Base-by-base conservation (phyloP, 2,113 vertebrate genomes). In the Cheilinus undulatus region DNA sequence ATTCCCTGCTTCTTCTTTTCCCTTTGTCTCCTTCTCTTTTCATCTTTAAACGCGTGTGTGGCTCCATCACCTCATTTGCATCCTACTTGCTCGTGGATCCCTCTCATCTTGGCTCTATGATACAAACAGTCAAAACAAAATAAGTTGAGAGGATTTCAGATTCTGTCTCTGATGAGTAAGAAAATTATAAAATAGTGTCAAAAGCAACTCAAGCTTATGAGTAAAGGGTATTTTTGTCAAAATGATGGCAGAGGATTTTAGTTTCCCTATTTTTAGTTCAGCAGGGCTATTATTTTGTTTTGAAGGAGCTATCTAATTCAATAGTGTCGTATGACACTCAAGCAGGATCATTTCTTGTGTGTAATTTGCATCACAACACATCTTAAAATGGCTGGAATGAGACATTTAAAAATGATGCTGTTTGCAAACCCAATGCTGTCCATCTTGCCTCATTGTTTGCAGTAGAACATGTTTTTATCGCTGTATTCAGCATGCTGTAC, bases 61-160 rank as follows among this genome's bases (percentile, higher is more conserved):
- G 70, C 75, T 77, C 48, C 49, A 67, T 78, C 86, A 64, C 67
- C 72, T 78, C 78, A 89, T 94, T 93, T 92, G 89, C 88, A 85
- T 92, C 80, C 73, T 58, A 53, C 68, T 86, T 74, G 80, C 76
- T 78, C 73, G 72, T 78, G 57, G 57, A 83, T 87, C 77, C 42
- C 65, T 83, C 74, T 70, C 68, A 83, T 83, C 83, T 65, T 32
- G 46, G 60, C 26, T 64, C 71, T 17, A 43, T 71, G 66, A 69
- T 70, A 78, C 51, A 69, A 69, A 52, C 61, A 57, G 28, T 62
- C 36, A 69, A 76, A 48, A 67, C 24, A 69, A 73, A 65, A 45
- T 12, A 62, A 42, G 27, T 56, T 32, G 36, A 80, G 52, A 76
- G 66, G 78, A 73, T 58, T 74, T 68, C 5, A 32, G 38, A 20